Evolutionary conservation across 2,797 vertebrate species (phyloP), one percentile per base, ranked within the genome.

Genomic region (Pterois miles): DNA sequence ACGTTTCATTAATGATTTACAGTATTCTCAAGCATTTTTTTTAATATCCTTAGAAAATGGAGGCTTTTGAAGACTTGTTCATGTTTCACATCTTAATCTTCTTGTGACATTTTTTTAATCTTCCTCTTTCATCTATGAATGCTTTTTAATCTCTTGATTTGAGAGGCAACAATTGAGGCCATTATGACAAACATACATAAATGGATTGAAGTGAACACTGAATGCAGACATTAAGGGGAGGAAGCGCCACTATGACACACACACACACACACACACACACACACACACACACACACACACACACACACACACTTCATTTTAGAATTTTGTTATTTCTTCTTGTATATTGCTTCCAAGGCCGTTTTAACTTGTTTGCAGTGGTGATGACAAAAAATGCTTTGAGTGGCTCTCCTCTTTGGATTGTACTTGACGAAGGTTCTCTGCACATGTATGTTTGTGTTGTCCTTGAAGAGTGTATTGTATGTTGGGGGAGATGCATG

Each of bases 321-420:
- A n/a, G n/a, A 72, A 54, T 74, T 58, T 43, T 57, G 31, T 60
- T 6, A 65, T 36, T 79, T 36, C 6, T 29, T 68, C 18, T 57
- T 62, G 40, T 63, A 27, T 38, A 43, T 66, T 66, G 31, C 60
- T 65, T 13, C 53, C 53, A 82, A 80, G 73, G 80, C 64, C 81
- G 29, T 69, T 63, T 27, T 29, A 46, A 2, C 14, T 25, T 71
- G 43, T 73, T 83, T 70, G 23, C 29, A 20, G 38, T 60, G 36
- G 25, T 10, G 5, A 23, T 48, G 3, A 34, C 3, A 48, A 66
- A 31, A 43, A 59, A 56, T n/a, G 16, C 34, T 57, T n/a, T 29
- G 31, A 73, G 36, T 34, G n/a, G 7, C 53, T 82, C 9, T 59
- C 46, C 22, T 71, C 52, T 33, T 31, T 63, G 54, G 52, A 40